Base-by-base conservation (phyloP, 2,797 vertebrate genomes). In the Pelochelys cantorii region DNA sequence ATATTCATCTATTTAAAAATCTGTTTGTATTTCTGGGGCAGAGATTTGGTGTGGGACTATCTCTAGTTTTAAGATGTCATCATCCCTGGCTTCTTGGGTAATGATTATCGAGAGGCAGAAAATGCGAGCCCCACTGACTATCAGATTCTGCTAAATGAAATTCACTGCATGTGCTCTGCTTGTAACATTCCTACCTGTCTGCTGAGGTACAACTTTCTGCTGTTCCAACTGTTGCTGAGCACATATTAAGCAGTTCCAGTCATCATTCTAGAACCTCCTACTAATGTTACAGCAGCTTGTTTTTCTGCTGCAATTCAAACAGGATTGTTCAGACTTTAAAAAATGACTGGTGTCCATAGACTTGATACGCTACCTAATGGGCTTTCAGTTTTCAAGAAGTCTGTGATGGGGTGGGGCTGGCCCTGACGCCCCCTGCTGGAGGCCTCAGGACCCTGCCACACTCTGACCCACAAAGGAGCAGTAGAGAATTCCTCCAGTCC, bases 141-240 rank as follows among this genome's bases (percentile, higher is more conserved):
- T 97, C 0, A 0, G 92, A 85, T 97, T 95, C 42, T 48, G 42
- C 97, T 95, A 96, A 54, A 95, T 96, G 96, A 97, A 97, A 97
- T 93, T 92, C 34, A 31, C 90, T 93, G 91, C 91, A 94, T 96
- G 84, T 89, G 95, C 93, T 96, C 91, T 71, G 86, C 90, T 59
- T 81, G 52, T 34, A 85, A 68, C 53, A 31, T n/a, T 5, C 4
- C 0, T 2, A 15, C 88, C 91, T 84, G 94, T 84, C 94, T 48
- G 90, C 34, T 55, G 75, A 92, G 96, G 68, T 71, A 88, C 83
- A 78, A 93, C 52, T 94, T 75, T 95, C 91, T 97, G 95, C 97
- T 97, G 93, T 95, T 97, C 96, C 97, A 98, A 97, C 97, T 98
- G 97, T 83, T 97, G 93, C 91, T 91, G 95, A 96, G 83, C 29